These are phyloP conservation scores for Agrotis segetum DNA, from an alignment of 2,888 invertebrate genomes.

Conservation along the genomic window DNA sequence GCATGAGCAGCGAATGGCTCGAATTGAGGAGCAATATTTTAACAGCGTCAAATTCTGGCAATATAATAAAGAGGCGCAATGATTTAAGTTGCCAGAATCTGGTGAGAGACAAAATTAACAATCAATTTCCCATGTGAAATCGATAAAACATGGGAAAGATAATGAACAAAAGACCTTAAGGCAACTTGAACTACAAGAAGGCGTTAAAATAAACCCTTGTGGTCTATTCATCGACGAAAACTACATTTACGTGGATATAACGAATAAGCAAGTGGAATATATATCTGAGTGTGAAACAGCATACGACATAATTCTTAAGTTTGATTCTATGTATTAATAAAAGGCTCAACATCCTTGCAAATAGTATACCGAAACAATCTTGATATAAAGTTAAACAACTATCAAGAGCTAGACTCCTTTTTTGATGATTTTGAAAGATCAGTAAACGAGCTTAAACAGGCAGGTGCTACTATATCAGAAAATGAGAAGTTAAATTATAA, in stretches of 20 bases:
- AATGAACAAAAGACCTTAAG: background rate
- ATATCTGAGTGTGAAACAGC: constrained; percentile 2
- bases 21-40: background rate
- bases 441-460: constrained; percentile 4
- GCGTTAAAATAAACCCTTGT: constrained; percentile 1
- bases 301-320: constrained; percentile 3
- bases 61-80: background rate
- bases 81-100: background rate
- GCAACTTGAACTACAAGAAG: background rate
- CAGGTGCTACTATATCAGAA: background rate
- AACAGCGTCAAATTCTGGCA: background rate
- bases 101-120: background rate
- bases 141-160: background rate
- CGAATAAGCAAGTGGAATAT: constrained; percentile 1
- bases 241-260: background rate
- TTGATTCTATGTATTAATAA: background rate
- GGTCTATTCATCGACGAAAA: background rate
- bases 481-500: constrained; percentile 1
- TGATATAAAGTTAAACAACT: background rate
- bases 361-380: background rate
- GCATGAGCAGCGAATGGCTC: background rate
- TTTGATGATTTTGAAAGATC: constrained; percentile 1
- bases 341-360: background rate
- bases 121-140: background rate
- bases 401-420: background rate